Percentiles rank a stretch among this genome's conserved stretches.
Conservation (phyloP, 2,113 vertebrate genomes). For the Malurus elegans region DNA sequence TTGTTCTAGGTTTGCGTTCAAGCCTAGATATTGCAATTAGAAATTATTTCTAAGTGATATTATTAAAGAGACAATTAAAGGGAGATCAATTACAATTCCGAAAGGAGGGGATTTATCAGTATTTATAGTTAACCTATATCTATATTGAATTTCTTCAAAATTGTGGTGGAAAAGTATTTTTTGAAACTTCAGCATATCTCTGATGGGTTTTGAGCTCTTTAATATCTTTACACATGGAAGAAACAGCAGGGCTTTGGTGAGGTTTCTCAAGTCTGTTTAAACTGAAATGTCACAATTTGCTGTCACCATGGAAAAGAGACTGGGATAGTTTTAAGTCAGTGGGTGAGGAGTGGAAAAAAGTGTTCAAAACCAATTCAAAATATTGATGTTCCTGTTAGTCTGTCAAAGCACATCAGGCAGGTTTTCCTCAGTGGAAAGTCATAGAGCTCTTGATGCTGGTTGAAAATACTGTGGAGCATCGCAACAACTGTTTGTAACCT, state of each 20-base stretch:
- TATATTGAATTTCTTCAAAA: background rate
- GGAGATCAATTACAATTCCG: background rate
- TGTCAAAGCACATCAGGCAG: background rate
- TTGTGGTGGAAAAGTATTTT: background rate
- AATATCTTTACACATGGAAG: background rate
- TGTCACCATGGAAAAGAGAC: background rate
- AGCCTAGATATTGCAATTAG: background rate
- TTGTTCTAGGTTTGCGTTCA: background rate
- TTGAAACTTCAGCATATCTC: background rate
- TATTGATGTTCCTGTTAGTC: background rate
- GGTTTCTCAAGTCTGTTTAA: background rate
- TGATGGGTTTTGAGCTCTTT: background rate
- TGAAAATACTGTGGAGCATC: background rate
- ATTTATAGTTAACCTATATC: background rate
- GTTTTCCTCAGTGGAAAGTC: background rate
- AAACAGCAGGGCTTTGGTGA: background rate
- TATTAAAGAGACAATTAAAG: background rate
- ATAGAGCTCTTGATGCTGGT: background rate
- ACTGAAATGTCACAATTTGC: background rate
- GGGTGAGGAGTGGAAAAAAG: background rate
- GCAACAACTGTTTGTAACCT: background rate
- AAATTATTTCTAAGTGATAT: background rate
- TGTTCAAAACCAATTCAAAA: background rate
- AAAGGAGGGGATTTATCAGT: background rate
- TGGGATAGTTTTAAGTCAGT: background rate